Conservation (phyloP, 2,113 vertebrate genomes). For the Mus spicilegus region DNA sequence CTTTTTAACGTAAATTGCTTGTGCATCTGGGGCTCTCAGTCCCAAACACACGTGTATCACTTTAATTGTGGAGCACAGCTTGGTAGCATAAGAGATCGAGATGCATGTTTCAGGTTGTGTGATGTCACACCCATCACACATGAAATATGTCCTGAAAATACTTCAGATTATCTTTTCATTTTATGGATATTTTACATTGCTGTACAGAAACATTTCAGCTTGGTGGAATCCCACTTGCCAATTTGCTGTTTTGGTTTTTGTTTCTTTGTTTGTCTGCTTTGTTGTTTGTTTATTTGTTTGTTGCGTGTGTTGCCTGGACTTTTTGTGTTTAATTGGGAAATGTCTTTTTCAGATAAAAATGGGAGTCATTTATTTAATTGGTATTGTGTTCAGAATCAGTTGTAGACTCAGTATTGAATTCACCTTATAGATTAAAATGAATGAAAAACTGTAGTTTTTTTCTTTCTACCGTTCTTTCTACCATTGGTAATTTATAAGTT, state of each 20-base stretch:
- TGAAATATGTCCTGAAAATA: neutral
- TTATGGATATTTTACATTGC: neutral
- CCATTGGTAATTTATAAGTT: neutral
- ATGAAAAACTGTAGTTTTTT: neutral
- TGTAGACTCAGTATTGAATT: neutral
- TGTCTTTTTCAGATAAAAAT: neutral
- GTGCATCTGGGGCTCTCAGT: neutral
- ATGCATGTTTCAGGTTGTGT: neutral
- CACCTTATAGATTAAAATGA: conserved; percentile 1
- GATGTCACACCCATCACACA: neutral
- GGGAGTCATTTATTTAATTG: conserved; percentile 34
- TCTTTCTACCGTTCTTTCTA: neutral
- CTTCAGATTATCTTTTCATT: neutral
- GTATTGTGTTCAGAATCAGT: neutral
- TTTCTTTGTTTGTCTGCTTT: neutral
- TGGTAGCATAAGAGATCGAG: neutral
- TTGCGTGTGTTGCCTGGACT: neutral
- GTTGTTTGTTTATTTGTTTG: neutral
- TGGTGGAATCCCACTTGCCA: neutral
- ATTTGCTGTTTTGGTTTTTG: neutral
- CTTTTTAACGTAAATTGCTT: neutral
- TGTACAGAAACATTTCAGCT: neutral
- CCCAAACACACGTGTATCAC: too few relatives aligned
- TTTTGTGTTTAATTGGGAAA: neutral
- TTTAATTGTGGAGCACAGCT: too few relatives aligned